Base-by-base conservation (phyloP, 2,113 vertebrate genomes). In the Paratilapia polleni region DNA sequence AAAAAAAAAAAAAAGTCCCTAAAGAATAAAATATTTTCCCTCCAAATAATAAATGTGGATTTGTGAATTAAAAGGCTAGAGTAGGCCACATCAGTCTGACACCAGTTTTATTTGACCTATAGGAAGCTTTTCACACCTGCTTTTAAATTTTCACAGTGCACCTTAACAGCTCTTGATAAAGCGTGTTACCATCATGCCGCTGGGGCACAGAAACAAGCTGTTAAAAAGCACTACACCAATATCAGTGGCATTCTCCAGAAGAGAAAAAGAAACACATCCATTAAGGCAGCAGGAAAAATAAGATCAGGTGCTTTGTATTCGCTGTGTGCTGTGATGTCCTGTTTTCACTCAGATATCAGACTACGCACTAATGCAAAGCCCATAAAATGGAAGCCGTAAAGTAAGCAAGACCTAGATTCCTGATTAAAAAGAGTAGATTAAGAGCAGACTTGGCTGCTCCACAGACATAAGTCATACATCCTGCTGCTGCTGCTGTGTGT, bases 61-160 rank as follows among this genome's bases (percentile, higher is more conserved):
- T 34, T 61, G 24, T 68, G 9, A 81, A 59, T 61, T 14, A 56
- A 80, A 82, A 86, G 63, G 83, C 36, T 77, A 36, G 80, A 84
- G 61, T 12, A 22, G 47, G 85, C 74, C 73, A 54, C 62, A 85
- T 85, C 78, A 79, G 66, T 26, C 86, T 61, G 77, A 82, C 63
- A 57, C 28, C 1, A 36, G 83, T 24, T 91, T 91, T 87, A 77
- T 94, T 47, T 89, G 89, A 94, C 90, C 89, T 86, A 86, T 86
- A 82, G 60, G 81, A 88, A 66, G 86, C 87, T 91, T 93, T 94
- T 93, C 83, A 89, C 91, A 90, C 89, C 85, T 82, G 86, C 84
- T 91, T 90, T 85, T 81, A 85, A 58, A 86, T 88, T 89, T 91
- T 91, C 84, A 88, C 89, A 84, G 86, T 24, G 77, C 81, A 88